Percentiles rank a stretch among this genome's conserved stretches.
Conservation (phyloP, 1,140 invertebrate genomes). For the Bathynomus jamesi region DNA sequence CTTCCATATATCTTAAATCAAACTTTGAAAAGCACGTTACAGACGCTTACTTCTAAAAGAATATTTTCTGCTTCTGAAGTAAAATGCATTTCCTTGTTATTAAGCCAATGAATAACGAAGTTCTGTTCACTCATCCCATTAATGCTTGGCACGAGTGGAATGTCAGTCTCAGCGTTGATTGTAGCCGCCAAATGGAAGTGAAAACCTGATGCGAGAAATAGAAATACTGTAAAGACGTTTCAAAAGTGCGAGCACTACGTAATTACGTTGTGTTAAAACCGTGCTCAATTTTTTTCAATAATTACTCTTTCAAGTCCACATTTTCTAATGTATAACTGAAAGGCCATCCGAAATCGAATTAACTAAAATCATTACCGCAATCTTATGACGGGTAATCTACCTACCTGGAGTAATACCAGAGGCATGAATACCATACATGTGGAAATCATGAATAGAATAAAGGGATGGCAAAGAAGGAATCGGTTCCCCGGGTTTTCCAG, state of each 20-base stretch:
- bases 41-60: slow-evolving; percentile 62
- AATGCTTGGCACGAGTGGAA: slow-evolving; percentile 86
- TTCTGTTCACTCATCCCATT: slow-evolving; percentile 48
- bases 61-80: slow-evolving; percentile 95
- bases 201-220: slow-evolving; percentile 48
- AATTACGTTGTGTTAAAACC: too few relatives aligned
- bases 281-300: too few relatives aligned
- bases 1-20: too few relatives aligned
- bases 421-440: slow-evolving; percentile 71
- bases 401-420: slow-evolving; percentile 61
- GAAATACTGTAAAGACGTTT: too few relatives aligned
- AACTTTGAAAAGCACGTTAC: too few relatives aligned
- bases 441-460: slow-evolving; percentile 91
- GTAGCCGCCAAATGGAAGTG: slow-evolving; percentile 97
- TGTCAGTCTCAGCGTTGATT: slow-evolving; percentile 98
- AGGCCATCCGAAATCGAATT: too few relatives aligned
- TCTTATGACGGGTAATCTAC: too few relatives aligned
- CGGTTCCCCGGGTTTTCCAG: slow-evolving; percentile 46
- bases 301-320: too few relatives aligned
- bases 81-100: slow-evolving; percentile 99
- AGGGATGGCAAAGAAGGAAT: slow-evolving; percentile 82
- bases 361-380: too few relatives aligned
- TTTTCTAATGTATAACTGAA: too few relatives aligned
- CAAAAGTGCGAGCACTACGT: too few relatives aligned
- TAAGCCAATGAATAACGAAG: slow-evolving; percentile 97